Evolutionary conservation across 1,140 invertebrate genomes (phyloP).

Genomic region (Paralvinella palmiformis): DNA sequence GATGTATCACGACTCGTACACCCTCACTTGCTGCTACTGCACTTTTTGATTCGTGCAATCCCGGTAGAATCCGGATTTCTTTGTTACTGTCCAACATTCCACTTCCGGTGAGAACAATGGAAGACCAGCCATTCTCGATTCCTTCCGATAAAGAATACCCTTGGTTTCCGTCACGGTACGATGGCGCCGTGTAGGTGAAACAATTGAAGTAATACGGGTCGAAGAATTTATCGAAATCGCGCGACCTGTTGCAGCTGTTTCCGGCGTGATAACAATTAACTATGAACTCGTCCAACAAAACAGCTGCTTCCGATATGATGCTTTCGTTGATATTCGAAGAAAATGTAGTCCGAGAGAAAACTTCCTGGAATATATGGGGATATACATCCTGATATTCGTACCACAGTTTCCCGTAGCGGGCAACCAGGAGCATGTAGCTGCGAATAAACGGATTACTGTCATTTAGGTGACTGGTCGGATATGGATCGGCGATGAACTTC

Average conservation of each 20-base stretch:
- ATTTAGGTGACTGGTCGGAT: slow-evolving; percentile 16
- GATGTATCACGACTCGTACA: slow-evolving; percentile 44
- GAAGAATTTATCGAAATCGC: slow-evolving; percentile 10
- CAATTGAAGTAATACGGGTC: slow-evolving; percentile 20
- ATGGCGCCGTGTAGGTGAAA: slow-evolving; percentile 17
- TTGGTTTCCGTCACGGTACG: neutral
- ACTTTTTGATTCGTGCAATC: slow-evolving; percentile 16
- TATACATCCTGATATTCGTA: slow-evolving; percentile 15
- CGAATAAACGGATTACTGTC: slow-evolving; percentile 8
- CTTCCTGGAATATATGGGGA: slow-evolving; percentile 13
- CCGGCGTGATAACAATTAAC: slow-evolving; percentile 15
- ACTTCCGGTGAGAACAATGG: slow-evolving; percentile 15
- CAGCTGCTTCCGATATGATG: slow-evolving; percentile 9
- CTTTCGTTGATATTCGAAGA: slow-evolving; percentile 2
- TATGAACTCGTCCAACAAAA: slow-evolving; percentile 14
- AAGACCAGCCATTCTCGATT: slow-evolving; percentile 19
- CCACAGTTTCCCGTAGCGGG: slow-evolving; percentile 13
- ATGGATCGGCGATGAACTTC: slow-evolving; percentile 12
- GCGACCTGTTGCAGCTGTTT: slow-evolving; percentile 8
- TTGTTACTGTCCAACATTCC: slow-evolving; percentile 14
- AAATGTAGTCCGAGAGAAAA: slow-evolving; percentile 16
- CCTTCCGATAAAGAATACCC: slow-evolving; percentile 5
- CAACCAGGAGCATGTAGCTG: slow-evolving; percentile 14
- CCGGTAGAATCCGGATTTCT: slow-evolving; percentile 14
- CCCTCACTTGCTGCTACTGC: slow-evolving; percentile 26